Evolutionary conservation across 2,888 invertebrate genomes (phyloP), one percentile per base, ranked within the genome.

Genomic region (Drosophila longiperda): DNA sequence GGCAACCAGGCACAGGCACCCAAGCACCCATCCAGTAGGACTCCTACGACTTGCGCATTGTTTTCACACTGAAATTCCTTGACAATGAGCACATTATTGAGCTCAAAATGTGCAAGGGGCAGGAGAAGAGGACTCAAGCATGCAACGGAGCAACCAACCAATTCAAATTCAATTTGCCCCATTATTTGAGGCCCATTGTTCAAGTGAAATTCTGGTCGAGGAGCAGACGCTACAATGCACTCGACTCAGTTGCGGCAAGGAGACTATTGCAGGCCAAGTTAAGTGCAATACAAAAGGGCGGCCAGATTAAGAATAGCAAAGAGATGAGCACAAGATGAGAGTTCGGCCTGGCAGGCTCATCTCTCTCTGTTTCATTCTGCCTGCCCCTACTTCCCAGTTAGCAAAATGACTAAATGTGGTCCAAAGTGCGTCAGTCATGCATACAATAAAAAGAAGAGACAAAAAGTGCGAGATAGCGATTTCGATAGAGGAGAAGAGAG

Each of bases 111-210:
- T 59, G 70, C 52, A 58, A 61, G 65, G 54, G 61, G 50, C 48
- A 67, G 62, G 26, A 53, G 66, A 40, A 42, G 70, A 58, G 48
- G 50, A 54, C 63, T 52, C 61, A 61, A 66, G 64, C 66, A 66
- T 69, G 60, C 71, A 60, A 54, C 59, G 57, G 57, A 63, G 62
- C 75, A 83, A 74, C 71, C 81, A 85, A 87, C 84, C 91, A 91
- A 91, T 91, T 91, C 91, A 91, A 91, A 91, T 91, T 91, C 91
- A 91, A 91, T 91, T 91, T 91, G 87, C 85, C 74, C 90, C 83
- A 90, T 91, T 91, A 91, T 91, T 79, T 76, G 82, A 85, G 89
- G 82, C 88, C 70, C 90, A 91, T 91, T 91, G 91, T 91, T 82
- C 77, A 82, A 77, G 69, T 80, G 53, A 79, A 85, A 76, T 80